Conservation (phyloP, 92 coral and sea anemone species). For the Anthopleura xanthogrammica region DNA sequence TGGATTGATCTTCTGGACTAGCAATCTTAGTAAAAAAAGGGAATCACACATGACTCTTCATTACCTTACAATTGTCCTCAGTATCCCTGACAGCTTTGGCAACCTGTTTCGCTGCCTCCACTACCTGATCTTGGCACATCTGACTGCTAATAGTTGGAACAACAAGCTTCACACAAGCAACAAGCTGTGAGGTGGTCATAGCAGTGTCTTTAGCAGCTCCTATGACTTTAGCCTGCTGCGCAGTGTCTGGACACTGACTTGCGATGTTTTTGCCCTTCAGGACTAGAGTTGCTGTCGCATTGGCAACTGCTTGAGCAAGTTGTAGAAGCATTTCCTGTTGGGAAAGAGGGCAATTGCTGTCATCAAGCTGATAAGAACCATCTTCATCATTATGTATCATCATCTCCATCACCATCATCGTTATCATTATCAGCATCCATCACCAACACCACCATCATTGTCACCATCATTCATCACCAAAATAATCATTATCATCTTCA, state of each 20-base stretch:
- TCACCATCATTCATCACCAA: no score
- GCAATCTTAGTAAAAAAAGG: no score
- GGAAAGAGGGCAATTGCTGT: background rate
- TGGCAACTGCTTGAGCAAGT: constrained; percentile 98
- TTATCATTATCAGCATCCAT: no score
- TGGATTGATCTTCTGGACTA: no score
- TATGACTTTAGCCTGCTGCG: constrained; percentile 82
- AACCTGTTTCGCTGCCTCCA: constrained; percentile 95
- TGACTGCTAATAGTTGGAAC: constrained; percentile 98
- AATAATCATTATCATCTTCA: no score
- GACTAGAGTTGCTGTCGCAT: constrained; percentile 96
- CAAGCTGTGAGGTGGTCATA: constrained; percentile 96
- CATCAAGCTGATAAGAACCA: no score
- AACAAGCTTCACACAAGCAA: constrained; percentile 94
- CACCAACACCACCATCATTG: no score
- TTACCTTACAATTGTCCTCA: constrained; percentile 93
- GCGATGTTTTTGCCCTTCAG: constrained; percentile 95
- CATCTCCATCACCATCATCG: background rate
- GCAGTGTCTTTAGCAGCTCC: constrained; percentile 99
- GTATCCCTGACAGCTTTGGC: constrained; percentile 99
- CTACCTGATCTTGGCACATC: constrained; percentile 96
- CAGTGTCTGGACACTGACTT: constrained; percentile 91
- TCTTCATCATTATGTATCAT: no score
- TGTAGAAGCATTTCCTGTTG: constrained; percentile 90
- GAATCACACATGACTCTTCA: no score